Evolutionary conservation across 2,888 invertebrate species (phyloP).

Genomic region (Agriopis aurantiaria): DNA sequence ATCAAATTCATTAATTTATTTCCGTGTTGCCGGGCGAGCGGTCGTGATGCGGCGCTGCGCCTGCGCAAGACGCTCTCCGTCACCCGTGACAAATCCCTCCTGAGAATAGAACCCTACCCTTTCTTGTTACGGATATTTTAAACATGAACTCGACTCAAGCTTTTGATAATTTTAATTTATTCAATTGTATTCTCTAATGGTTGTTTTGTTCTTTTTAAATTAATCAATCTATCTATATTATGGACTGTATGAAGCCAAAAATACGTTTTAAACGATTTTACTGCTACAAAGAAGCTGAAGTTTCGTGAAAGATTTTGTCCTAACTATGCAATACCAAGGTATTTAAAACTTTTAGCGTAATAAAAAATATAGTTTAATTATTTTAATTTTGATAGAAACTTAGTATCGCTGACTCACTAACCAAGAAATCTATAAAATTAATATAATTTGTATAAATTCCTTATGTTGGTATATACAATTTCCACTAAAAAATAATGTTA

Average conservation of each 20-base stretch:
- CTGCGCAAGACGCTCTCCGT: conserved; percentile 44
- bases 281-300: not conserved
- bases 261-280: not conserved
- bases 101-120: conserved; percentile 52
- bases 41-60: conserved; percentile 42
- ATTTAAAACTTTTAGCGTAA: too few species aligned
- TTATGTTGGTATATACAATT: not conserved
- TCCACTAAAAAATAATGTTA: too few species aligned
- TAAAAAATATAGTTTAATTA: too few species aligned
- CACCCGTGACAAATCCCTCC: conserved; percentile 60
- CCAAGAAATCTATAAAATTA: too few species aligned
- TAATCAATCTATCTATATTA: not conserved
- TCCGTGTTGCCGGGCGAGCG: conserved; percentile 24
- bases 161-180: conserved; percentile 38
- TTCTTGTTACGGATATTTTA: conserved; percentile 42
- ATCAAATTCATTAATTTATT: conserved; percentile 49
- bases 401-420: too few species aligned
- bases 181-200: conserved; percentile 34
- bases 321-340: too few species aligned
- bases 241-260: too few species aligned
- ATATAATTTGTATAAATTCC: not conserved
- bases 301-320: too few species aligned
- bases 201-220: conserved; percentile 12
- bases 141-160: conserved; percentile 38
- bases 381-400: too few species aligned